These are phyloP conservation scores for Apis mellifera DNA, from an alignment of 1,140 invertebrate genomes.

Conservation along the genomic window Amel_HAv3.1 CM009937.2:2928501-2929000, in stretches of 20 bases:
- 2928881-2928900: neutral
- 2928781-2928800: neutral
- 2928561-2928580: neutral
- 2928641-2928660: neutral
- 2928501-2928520: neutral
- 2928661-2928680: too few relatives aligned
- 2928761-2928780: neutral
- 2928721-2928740: neutral
- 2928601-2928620: constrained; percentile 12
- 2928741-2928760: neutral
- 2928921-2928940: constrained; percentile 73
- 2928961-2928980: constrained; percentile 79
- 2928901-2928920: constrained; percentile 53
- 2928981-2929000: constrained; percentile 81
- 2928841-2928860: neutral
- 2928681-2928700: neutral
- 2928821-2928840: neutral
- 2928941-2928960: constrained; percentile 79
- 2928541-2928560: constrained; percentile 8
- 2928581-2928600: neutral
- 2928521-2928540: neutral
- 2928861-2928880: neutral
- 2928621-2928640: neutral
- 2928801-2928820: neutral
- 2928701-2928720: neutral